phyloP scores from a whole-genome alignment of 2,113 vertebrate genomes.

The Onychostruthus taczanowskii region DNA sequence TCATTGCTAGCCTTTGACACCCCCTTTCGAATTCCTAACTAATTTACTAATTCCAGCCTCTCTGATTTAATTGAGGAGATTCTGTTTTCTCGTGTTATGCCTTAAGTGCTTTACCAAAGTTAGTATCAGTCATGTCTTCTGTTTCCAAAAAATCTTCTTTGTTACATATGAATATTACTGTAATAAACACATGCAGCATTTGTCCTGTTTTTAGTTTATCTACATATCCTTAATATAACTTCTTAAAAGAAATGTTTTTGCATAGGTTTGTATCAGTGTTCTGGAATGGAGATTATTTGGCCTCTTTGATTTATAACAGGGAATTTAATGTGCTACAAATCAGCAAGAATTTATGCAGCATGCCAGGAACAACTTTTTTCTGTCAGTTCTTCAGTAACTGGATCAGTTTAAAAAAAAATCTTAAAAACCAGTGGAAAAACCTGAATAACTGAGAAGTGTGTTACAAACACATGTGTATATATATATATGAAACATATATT shows the following conservation, averaged over 20 bases:
- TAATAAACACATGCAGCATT: background rate
- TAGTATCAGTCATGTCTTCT: background rate
- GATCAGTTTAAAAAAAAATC: background rate
- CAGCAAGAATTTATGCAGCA: background rate
- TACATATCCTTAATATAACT: background rate
- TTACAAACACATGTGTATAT: background rate
- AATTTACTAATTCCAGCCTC: constrained; percentile 2
- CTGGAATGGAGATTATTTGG: background rate
- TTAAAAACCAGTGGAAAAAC: background rate
- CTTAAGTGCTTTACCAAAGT: background rate
- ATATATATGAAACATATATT: background rate
- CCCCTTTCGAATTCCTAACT: background rate
- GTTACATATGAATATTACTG: background rate
- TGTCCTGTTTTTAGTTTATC: background rate
- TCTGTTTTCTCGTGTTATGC: background rate
- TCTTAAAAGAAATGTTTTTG: background rate
- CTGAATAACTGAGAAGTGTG: background rate
- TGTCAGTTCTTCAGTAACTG: background rate
- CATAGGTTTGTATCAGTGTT: background rate
- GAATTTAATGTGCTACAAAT: background rate
- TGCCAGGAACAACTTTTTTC: background rate
- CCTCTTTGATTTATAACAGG: background rate
- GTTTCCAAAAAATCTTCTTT: background rate
- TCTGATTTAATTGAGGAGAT: background rate
- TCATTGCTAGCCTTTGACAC: background rate